Base-by-base conservation (phyloP, 2,113 vertebrate genomes). In the Neofelis nebulosa region DNA sequence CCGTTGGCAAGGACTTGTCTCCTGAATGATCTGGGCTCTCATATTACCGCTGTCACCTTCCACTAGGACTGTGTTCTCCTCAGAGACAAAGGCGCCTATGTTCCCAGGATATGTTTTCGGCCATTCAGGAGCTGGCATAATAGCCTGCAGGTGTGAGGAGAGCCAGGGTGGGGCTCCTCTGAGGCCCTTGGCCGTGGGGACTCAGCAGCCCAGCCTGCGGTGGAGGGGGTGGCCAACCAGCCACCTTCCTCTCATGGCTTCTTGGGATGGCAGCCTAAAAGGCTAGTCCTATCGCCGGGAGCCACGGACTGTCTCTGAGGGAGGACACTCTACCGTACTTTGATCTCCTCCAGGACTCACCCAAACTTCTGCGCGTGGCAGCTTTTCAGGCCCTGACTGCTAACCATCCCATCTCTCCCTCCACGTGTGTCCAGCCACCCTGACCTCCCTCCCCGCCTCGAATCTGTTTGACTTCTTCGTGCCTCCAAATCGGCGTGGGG, bases 81-180 rank as follows among this genome's bases (percentile, higher is more conserved):
- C 38, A 33, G 48, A 93, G 52, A 94, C 48, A 88, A 97, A 92
- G 76, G 38, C 6, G 4, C 61, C 86, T 94, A 0, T 94, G 90
- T 97, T 73, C 92, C n/a, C 76, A 57, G 85, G 50, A 7, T 81
- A 7, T 78, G 69, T 92, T 95, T 88, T 12, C 92, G 79, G 95
- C 52, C 31, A 3, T 11, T 81, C 33, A 66, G 92, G 69, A 61
- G 29, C 82, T 79, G 52, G 63, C 0, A 0, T 29, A 91, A 76
- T 50, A 95, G 93, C 48, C 89, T 96, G 48, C 92, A 96, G 74
- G 76, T 85, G 57, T 45, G 65, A 29, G 57, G 55, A 78, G 38
- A 74, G 19, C 61, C 29, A 68, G 50, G 33, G 38, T 1, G 1
- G 50, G 21, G 25, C 38, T 80, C 9, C 61, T 88, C 73, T 29